Evolutionary conservation across 2,113 vertebrate genomes (phyloP), one percentile per base, ranked within the genome.

Genomic region (Mirounga angustirostris): DNA sequence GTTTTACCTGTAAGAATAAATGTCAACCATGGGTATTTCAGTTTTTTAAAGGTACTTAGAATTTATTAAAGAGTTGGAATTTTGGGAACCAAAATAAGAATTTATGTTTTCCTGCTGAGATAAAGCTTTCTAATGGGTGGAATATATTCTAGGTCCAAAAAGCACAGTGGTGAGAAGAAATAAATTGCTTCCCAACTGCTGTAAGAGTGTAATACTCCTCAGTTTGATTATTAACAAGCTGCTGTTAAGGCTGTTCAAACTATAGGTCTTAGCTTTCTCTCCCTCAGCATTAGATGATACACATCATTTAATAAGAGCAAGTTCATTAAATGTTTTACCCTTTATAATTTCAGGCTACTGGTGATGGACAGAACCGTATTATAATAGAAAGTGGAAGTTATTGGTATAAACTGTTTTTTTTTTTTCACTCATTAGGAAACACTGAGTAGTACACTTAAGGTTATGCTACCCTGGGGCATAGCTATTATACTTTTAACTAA

Each of bases 81-180:
- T 98, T 97, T 54, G 78, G 63, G 95, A 97, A 95, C 71, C 78
- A 82, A 97, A 97, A 89, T 94, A 97, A 94, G 79, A 97, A 97
- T 95, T 97, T 63, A 83, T 93, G 76, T 96, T 96, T 97, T 97
- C 96, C 93, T 96, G 81, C 91, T 98, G 96, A 98, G 82, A 95
- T 96, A 93, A 97, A 97, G 89, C 94, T 96, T 96, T 96, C 78
- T 97, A 93, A 95, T 96, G 87, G 81, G 76, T 96, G 79, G 90
- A 94, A 93, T 97, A 96, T 95, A 96, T 97, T 97, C 93, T 85
- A 95, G 86, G 86, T 92, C 85, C 95, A 80, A 92, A 97, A 97
- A 96, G 58, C 92, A 40, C 92, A 95, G 59, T 97, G 63, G 86
- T 67, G 69, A 97, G 93, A 97, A 95, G 89, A 92, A 97, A 96